Conservation (phyloP, 2,888 invertebrate species). For the Aethes cnicana region DNA sequence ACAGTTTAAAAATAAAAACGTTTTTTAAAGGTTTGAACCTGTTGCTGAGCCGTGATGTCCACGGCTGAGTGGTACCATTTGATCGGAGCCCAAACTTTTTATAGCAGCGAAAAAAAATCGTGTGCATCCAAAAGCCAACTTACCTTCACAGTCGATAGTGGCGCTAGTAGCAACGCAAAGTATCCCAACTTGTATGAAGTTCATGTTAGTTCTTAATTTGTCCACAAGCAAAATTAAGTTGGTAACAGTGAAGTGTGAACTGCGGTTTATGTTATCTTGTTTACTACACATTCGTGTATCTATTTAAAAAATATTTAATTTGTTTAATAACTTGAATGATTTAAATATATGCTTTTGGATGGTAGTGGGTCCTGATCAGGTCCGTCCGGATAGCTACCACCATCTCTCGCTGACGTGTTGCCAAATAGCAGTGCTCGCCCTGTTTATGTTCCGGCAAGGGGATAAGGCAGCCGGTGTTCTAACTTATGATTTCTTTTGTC, state of each 20-base stretch:
- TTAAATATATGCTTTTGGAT: no score
- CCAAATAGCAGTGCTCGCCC: no score
- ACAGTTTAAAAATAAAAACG: neutral
- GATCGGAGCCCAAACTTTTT: neutral
- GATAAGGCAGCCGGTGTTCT: no score
- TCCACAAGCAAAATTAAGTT: constrained; percentile 4
- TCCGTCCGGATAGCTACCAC: no score
- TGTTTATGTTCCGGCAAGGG: no score
- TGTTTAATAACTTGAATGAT: no score
- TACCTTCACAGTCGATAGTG: neutral
- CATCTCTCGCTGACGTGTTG: no score
- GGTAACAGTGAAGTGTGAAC: constrained; percentile 7
- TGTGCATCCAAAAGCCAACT: constrained; percentile 16
- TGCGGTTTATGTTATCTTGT: constrained; percentile 3
- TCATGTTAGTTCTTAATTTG: neutral
- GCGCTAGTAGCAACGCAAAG: neutral
- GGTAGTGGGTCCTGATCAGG: no score
- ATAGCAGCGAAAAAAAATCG: constrained; percentile 10
- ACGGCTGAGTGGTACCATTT: constrained; percentile 34
- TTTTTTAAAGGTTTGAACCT: neutral
- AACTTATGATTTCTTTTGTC: no score
- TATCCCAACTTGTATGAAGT: neutral
- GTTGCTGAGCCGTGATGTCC: constrained; percentile 33
- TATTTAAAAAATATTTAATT: no score
- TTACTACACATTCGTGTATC: neutral